phyloP scores from a whole-genome alignment of 2,888 invertebrate genomes.

The Lordiphosa fenestrarum region DNA sequence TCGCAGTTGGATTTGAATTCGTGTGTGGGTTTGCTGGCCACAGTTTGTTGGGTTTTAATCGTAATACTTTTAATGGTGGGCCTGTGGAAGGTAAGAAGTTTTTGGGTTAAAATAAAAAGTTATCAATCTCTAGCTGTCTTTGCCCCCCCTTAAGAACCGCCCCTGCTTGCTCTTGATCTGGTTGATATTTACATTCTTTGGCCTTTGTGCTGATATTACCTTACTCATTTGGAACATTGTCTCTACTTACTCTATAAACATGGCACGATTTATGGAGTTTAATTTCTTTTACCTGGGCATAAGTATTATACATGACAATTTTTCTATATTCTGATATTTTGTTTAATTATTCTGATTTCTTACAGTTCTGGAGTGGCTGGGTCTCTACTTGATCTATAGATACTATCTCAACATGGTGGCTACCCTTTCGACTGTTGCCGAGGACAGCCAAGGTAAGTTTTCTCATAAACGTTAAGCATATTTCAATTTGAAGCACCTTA shows the following conservation, averaged over 20 bases:
- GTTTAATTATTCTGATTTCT: neutral
- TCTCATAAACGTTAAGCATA: no score
- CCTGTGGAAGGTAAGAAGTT: conserved; percentile 35
- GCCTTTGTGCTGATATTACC: conserved; percentile 24
- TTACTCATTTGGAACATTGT: conserved; percentile 32
- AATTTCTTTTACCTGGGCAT: conserved; percentile 37
- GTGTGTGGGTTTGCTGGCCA: conserved; percentile 18
- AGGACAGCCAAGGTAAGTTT: conserved; percentile 1
- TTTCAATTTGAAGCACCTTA: no score
- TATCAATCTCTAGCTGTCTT: neutral
- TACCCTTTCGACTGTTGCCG: neutral
- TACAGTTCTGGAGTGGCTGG: conserved; percentile 38
- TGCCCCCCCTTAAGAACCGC: conserved; percentile 8
- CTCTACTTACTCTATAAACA: conserved; percentile 6
- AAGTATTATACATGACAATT: conserved; percentile 8
- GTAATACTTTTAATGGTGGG: conserved; percentile 35
- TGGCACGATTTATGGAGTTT: conserved; percentile 18
- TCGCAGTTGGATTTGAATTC: conserved; percentile 17
- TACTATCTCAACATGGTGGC: conserved; percentile 26
- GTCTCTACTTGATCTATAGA: conserved; percentile 37
- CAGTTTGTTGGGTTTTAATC: conserved; percentile 36
- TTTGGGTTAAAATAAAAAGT: no score
- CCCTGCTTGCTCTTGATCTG: conserved; percentile 15
- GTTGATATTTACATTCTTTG: conserved; percentile 35
- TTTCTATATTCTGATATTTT: no score